A percentile compares a stretch with the other conserved stretches of the same genome.
Evolutionary conservation across 1,140 invertebrate species (phyloP).

Genomic region (Geopemphigus sp.): DNA sequence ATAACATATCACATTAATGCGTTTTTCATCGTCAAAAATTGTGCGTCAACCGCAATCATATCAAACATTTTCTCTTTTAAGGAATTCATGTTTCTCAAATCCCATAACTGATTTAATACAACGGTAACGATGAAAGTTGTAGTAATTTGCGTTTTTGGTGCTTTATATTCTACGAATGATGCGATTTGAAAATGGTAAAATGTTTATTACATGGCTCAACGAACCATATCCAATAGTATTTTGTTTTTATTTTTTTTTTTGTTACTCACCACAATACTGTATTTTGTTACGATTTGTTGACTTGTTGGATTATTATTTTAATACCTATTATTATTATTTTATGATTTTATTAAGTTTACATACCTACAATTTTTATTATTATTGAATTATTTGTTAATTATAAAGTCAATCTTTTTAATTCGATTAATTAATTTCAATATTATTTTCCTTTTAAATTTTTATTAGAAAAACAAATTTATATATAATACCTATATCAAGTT

Average conservation of each 20-base stretch:
- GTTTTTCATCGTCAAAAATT: neutral
- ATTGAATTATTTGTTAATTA: conserved; percentile 35
- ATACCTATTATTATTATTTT: conserved; percentile 36
- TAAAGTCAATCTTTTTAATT: conserved; percentile 31
- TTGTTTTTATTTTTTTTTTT: conserved; percentile 13
- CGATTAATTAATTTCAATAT: conserved; percentile 23
- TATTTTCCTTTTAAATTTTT: conserved; percentile 40
- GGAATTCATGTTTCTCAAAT: neutral
- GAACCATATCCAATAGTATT: conserved; percentile 43
- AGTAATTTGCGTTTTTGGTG: conserved; percentile 9
- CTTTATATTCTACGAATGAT: conserved; percentile 26
- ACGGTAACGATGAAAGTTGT: neutral
- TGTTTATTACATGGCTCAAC: conserved; percentile 33
- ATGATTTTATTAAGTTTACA: conserved; percentile 42
- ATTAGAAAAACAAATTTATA: conserved; percentile 30
- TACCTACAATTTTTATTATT: too few relatives aligned
- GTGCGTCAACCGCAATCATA: conserved; percentile 22
- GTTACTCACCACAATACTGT: conserved; percentile 4
- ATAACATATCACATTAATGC: conserved; percentile 41
- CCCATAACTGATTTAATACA: conserved; percentile 21
- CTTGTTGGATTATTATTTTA: conserved; percentile 25
- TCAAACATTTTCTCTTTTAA: conserved; percentile 8
- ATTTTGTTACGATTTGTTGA: conserved; percentile 31
- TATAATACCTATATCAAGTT: neutral
- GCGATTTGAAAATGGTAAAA: neutral